These are phyloP conservation scores for Pterois miles DNA, from an alignment of 2,797 vertebrate species.

Conservation along the genomic window DNA sequence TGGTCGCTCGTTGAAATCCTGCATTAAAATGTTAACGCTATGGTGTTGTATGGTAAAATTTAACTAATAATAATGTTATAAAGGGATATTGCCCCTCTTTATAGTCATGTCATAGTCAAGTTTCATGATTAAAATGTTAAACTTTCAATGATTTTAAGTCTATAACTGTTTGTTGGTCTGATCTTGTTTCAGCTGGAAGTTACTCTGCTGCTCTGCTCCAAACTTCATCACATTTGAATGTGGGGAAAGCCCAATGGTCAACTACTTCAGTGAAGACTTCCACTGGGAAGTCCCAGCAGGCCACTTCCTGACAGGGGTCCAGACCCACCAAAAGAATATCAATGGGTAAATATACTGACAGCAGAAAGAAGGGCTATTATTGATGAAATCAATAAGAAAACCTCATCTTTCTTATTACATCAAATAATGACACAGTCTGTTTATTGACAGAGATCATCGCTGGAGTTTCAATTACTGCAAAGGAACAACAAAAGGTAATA, in stretches of 20 bases:
- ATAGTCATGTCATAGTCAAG: neutral
- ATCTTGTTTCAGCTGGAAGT: neutral
- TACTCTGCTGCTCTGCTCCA: neutral
- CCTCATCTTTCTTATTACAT: neutral
- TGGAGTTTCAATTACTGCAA: slow-evolving; percentile 42
- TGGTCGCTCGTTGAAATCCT: neutral
- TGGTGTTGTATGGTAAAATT: too few relatives aligned
- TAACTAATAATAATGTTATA: too few relatives aligned
- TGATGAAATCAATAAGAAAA: neutral
- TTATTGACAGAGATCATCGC: slow-evolving; percentile 24
- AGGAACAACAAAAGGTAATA: slow-evolving; percentile 8
- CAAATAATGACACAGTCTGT: neutral
- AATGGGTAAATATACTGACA: neutral
- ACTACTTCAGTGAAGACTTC: slow-evolving; percentile 17
- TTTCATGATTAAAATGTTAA: neutral
- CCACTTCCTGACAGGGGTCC: slow-evolving; percentile 11
- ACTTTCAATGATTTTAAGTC: neutral
- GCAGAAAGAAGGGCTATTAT: neutral
- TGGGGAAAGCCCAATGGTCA: neutral
- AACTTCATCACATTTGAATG: slow-evolving; percentile 3
- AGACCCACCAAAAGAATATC: neutral
- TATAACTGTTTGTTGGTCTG: neutral
- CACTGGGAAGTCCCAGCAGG: slow-evolving; percentile 3
- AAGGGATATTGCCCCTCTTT: neutral
- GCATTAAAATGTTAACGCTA: too few relatives aligned